Conservation (phyloP, 1,140 invertebrate genomes). For the Spodoptera litura region DNA sequence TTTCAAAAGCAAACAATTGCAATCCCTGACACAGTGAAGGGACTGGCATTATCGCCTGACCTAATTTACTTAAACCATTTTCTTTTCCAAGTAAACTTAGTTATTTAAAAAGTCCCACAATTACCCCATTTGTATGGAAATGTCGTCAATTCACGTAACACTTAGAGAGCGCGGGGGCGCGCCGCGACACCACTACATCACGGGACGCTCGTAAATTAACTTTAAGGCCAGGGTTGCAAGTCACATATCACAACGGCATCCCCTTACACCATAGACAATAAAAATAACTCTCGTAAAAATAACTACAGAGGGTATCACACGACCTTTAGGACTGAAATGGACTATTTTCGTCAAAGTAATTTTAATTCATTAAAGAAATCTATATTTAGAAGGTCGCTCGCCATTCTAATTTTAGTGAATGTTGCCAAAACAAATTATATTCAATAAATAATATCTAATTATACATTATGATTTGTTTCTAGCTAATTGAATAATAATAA, state of each 20-base stretch:
- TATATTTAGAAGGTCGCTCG: neutral
- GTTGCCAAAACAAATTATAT: neutral
- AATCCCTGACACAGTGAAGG: too few relatives aligned
- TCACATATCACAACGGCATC: slow-evolving; percentile 12
- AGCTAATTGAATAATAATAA: neutral
- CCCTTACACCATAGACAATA: slow-evolving; percentile 7
- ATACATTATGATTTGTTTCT: neutral
- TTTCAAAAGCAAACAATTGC: too few relatives aligned
- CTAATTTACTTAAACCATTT: too few relatives aligned
- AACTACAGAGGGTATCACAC: neutral
- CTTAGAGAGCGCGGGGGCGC: neutral
- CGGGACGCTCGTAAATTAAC: slow-evolving; percentile 17
- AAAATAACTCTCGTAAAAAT: slow-evolving; percentile 17
- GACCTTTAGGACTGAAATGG: slow-evolving; percentile 8
- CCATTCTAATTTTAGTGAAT: neutral
- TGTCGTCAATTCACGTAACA: neutral
- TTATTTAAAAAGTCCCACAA: neutral
- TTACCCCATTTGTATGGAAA: neutral
- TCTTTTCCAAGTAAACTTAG: too few relatives aligned
- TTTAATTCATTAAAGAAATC: slow-evolving; percentile 4
- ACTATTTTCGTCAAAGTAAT: neutral
- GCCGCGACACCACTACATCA: slow-evolving; percentile 21
- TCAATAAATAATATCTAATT: neutral
- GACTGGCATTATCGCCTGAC: too few relatives aligned
- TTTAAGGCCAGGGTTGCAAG: slow-evolving; percentile 24